Conservation (phyloP, 1,140 invertebrate species). For the Neocloeon triangulifer region DNA sequence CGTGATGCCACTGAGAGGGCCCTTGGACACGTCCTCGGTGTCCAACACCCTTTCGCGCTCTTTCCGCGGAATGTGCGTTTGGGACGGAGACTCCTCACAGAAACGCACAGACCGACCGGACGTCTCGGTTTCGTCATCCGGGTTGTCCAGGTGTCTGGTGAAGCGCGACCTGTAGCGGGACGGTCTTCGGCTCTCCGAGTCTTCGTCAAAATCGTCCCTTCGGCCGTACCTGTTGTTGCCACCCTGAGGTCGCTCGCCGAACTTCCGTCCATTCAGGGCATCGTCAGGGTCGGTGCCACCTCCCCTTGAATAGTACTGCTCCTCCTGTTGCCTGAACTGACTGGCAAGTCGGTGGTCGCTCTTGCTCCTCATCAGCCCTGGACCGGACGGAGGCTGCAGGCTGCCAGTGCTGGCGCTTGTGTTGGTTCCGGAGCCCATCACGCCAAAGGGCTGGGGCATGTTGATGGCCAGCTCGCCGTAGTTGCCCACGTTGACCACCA, state of each 20-base stretch:
- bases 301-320: slow-evolving; percentile 14
- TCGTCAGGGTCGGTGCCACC: slow-evolving; percentile 14
- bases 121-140: slow-evolving; percentile 41
- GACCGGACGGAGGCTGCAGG: slow-evolving; percentile 32
- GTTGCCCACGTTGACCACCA: slow-evolving; percentile 56
- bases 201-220: slow-evolving; percentile 33
- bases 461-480: slow-evolving; percentile 73
- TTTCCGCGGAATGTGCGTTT: slow-evolving; percentile 20
- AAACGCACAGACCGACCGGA: slow-evolving; percentile 28
- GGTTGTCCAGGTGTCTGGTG: slow-evolving; percentile 37
- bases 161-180: slow-evolving; percentile 48
- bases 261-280: slow-evolving; percentile 41
- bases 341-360: slow-evolving; percentile 78
- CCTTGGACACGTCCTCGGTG: slow-evolving; percentile 69
- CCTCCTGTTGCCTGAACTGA: slow-evolving; percentile 71
- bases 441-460: slow-evolving; percentile 22
- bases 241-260: slow-evolving; percentile 33
- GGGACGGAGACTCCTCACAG: slow-evolving; percentile 17
- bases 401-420: slow-evolving; percentile 11
- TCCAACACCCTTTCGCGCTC: slow-evolving; percentile 61
- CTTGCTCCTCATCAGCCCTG: slow-evolving; percentile 74
- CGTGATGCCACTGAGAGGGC: slow-evolving; percentile 73
- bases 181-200: slow-evolving; percentile 23
- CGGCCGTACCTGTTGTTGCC: slow-evolving; percentile 21
- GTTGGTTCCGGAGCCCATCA: slow-evolving; percentile 9